Evolutionary conservation across 2,888 invertebrate species (phyloP).

Genomic region (Amblyjoppa proteus): DNA sequence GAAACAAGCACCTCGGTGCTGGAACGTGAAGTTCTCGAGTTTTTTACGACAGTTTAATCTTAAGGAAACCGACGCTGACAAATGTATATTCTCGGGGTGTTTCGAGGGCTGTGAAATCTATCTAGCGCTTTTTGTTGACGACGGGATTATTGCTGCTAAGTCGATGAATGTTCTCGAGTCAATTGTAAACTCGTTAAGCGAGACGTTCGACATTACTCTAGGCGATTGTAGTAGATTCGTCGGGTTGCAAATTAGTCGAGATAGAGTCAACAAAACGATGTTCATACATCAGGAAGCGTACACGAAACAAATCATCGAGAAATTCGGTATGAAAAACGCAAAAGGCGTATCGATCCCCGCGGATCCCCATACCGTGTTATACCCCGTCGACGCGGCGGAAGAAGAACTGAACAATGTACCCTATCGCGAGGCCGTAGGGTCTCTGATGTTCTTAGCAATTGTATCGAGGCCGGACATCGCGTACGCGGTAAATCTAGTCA

Average conservation of each 20-base stretch:
- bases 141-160: slow-evolving; percentile 60
- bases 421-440: slow-evolving; percentile 21
- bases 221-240: neutral
- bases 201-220: neutral
- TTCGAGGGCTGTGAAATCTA: slow-evolving; percentile 40
- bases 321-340: slow-evolving; percentile 3
- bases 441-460: slow-evolving; percentile 16
- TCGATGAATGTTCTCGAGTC: slow-evolving; percentile 15
- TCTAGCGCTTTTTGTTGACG: slow-evolving; percentile 65
- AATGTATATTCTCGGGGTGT: slow-evolving; percentile 52
- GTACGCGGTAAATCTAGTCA: slow-evolving; percentile 49
- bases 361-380: neutral
- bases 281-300: neutral
- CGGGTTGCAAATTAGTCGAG: slow-evolving; percentile 1
- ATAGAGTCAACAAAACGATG: too few relatives aligned
- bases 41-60: slow-evolving; percentile 50
- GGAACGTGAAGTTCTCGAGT: slow-evolving; percentile 58
- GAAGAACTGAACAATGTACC: neutral
- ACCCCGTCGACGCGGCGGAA: neutral
- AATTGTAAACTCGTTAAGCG: slow-evolving; percentile 13
- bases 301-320: neutral
- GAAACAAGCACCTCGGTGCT: slow-evolving; percentile 64
- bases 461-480: slow-evolving; percentile 62
- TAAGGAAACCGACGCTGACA: slow-evolving; percentile 47
- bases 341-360: neutral